These are phyloP conservation scores for Drosophila antonietae DNA, from an alignment of 2,888 invertebrate species.

Conservation along the genomic window DNA sequence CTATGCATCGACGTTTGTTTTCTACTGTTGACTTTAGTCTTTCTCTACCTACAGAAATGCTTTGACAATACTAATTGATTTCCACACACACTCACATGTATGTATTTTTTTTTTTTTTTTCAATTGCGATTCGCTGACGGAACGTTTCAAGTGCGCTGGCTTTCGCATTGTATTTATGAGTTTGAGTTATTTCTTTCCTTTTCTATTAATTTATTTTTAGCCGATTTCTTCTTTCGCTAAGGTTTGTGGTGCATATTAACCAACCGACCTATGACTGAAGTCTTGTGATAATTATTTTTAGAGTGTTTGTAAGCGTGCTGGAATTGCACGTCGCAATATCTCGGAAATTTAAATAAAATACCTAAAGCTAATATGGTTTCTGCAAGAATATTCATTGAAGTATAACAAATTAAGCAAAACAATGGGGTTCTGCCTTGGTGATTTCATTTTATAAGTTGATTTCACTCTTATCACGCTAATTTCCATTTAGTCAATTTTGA, in stretches of 20 bases:
- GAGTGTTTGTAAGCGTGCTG: background rate
- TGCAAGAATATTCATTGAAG: background rate
- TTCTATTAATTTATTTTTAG: conserved; percentile 12
- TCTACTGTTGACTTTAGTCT: conserved; percentile 1
- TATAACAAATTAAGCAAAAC: background rate
- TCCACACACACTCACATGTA: conserved; percentile 25
- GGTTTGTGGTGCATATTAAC: conserved; percentile 44
- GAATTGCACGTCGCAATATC: background rate
- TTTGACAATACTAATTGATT: conserved; percentile 74
- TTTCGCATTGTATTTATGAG: conserved; percentile 38
- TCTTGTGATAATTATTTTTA: conserved; percentile 19
- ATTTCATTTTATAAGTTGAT: background rate
- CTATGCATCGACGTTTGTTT: conserved; percentile 19
- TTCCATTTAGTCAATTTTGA: conserved; percentile 17
- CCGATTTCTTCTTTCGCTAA: conserved; percentile 19
- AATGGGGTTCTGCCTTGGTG: background rate
- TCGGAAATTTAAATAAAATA: background rate
- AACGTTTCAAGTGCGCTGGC: conserved; percentile 42
- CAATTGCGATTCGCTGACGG: conserved; percentile 49
- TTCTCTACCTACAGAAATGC: conserved; percentile 34
- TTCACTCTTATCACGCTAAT: background rate
- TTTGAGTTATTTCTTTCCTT: conserved; percentile 31
- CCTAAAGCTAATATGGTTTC: background rate
- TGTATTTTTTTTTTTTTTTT: conserved; percentile 13
- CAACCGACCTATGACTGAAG: conserved; percentile 16